Evolutionary conservation across 2,888 invertebrate species (phyloP), one percentile per base, ranked within the genome.

Genomic region (Noctua pronuba): DNA sequence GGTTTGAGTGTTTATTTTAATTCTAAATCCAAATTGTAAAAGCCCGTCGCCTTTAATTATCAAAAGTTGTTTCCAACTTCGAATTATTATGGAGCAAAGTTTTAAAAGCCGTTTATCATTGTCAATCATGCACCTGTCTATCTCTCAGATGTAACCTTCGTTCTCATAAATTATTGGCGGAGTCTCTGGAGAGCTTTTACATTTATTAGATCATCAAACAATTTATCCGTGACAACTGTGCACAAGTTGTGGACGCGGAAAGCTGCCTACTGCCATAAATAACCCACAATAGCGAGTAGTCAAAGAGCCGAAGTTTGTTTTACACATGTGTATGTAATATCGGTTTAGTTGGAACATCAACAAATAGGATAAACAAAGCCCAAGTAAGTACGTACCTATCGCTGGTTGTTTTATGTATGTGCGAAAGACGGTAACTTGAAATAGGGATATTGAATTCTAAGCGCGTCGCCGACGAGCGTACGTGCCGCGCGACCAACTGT

Each of bases 381-480:
- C 88, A 86, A 91, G 88, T 90, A 92, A 91, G 90, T 90, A 92
- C 91, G 90, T 91, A 92, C 91, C 91, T 92, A 89, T 90, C 86
- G 89, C 90, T 90, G 91, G 92, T 92, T 94, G 91, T 94, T 93
- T 92, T 93, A 92, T 90, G 88, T 92, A 89, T 86, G 92, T 92
- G 92, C 89, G 91, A 91, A 93, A 93, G 92, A 92, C 90, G 93
- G 92, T 90, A 90, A 92, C 92, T 91, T 92, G 91, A 93, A 95
- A 92, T 92, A 92, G 91, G 91, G 91, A 94, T 94, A 96, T 95
- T 95, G 95, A 95, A 95, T 95, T 95, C 95, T 90, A 92, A 93
- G 92, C 94, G 95, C 93, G 95, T 95, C 90, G 90, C 79, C 91
- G 90, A 90, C 91, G 92, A 92, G 90, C 88, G 94, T 93, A 96